These are phyloP conservation scores for Gryon sp. DNA, from an alignment of 1,140 invertebrate species.

Conservation along the genomic window DNA sequence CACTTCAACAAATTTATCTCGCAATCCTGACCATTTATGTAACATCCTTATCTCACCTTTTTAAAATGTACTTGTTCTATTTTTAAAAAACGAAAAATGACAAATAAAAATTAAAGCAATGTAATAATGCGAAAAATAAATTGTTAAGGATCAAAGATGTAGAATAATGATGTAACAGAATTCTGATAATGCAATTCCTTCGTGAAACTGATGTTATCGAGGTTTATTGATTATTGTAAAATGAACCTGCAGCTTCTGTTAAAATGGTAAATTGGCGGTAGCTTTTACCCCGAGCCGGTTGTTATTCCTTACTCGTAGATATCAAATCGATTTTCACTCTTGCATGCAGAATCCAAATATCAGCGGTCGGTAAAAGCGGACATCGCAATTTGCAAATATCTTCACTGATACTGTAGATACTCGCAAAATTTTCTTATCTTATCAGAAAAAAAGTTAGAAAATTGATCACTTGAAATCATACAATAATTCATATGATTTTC, in stretches of 20 bases:
- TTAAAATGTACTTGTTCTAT: background rate
- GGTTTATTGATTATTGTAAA: constrained; percentile 5
- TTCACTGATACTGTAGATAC: constrained; percentile 28
- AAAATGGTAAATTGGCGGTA: constrained; percentile 41
- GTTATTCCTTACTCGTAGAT: constrained; percentile 18
- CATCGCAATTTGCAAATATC: background rate
- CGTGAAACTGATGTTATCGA: background rate
- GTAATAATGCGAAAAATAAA: too few species aligned
- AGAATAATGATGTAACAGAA: background rate
- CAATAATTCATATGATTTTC: too few species aligned
- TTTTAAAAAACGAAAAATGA: too few species aligned
- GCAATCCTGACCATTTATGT: too few species aligned
- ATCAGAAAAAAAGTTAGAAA: too few species aligned
- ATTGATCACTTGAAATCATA: too few species aligned
- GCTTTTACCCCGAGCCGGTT: constrained; percentile 52
- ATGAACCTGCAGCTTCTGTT: constrained; percentile 17
- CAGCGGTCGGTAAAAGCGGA: constrained; percentile 49
- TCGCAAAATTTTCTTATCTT: too few species aligned
- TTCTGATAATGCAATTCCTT: too few species aligned
- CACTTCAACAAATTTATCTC: too few species aligned
- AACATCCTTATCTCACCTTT: background rate
- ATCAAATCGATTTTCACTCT: constrained; percentile 46
- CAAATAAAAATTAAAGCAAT: too few species aligned
- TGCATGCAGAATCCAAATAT: constrained; percentile 18
- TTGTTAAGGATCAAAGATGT: too few species aligned